Evolutionary conservation across 2,797 vertebrate genomes (phyloP), one percentile per base, ranked within the genome.

Genomic region (Gadopsis marmoratus): DNA sequence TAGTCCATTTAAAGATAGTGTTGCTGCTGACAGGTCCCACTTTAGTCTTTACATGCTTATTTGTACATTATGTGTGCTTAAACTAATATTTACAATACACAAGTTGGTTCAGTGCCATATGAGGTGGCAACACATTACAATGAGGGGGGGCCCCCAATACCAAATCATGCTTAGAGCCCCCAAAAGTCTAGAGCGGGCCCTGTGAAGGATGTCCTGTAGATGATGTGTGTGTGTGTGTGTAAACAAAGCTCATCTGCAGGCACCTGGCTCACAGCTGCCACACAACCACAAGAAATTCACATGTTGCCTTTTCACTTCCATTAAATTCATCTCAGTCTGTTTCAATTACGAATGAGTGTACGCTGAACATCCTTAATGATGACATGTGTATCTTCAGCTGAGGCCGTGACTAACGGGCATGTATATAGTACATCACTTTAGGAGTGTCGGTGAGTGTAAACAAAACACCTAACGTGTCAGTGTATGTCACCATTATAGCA

Each of bases 391-490:
- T 39, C 31, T 48, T 58, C 39, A 26, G 45, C 19, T 74, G 51
- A 74, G 14, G 47, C 31, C 9, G 37, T 39, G 2, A 39, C 37
- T 39, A 39, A 10, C 37, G 9, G 37, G 37, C 37, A 37, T 37
- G 37, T 37, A 53, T 5, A 21, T 26, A 5, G 5, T 31, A 19
- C 65, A 47, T 41, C 9, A 29, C 51, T 19, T 51, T 10, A 3
- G 8, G 23, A 13, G 31, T 37, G 21, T 71, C n/a, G 39, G 37
- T 58, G 17, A 26, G 47, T 23, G 31, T 9, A 41, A 64, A 53
- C 64, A 23, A 53, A 29, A 62, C 50, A 53, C n/a, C 1, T 54
- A 16, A 45, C 63, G 50, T 65, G 59, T 71, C 70, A n/a, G 10
- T 43, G n/a, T n/a, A 48, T 1, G 26, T 70, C 71, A 74, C 14